These are phyloP conservation scores for Drosophila gunungcola DNA, from an alignment of 1,140 invertebrate species.

Conservation along the genomic window DNA sequence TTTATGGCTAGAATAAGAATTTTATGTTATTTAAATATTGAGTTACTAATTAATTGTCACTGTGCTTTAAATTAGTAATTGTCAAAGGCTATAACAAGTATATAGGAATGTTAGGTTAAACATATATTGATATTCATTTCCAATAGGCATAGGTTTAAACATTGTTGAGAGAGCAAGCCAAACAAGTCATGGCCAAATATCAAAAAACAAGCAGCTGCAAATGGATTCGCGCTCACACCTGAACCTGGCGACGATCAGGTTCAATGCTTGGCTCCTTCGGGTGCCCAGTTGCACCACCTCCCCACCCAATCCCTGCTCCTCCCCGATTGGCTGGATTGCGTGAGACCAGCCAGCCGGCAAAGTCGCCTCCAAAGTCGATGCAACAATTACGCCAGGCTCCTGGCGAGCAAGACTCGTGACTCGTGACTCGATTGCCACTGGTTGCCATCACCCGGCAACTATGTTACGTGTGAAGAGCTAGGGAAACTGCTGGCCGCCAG, in stretches of 20 bases:
- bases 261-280: conserved; percentile 58
- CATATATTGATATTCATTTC: not conserved
- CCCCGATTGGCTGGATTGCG: conserved; percentile 38
- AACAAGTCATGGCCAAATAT: conserved; percentile 3
- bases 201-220: conserved; percentile 33
- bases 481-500: conserved; percentile 24
- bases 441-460: conserved; percentile 23
- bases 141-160: not conserved
- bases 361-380: conserved; percentile 24
- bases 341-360: conserved; percentile 57
- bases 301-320: not conserved
- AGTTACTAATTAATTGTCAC: too few relatives aligned
- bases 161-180: not conserved
- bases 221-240: conserved; percentile 48
- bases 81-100: too few relatives aligned
- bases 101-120: too few relatives aligned
- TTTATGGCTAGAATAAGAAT: too few relatives aligned
- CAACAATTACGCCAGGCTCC: conserved; percentile 43
- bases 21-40: too few relatives aligned
- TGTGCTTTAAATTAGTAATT: too few relatives aligned
- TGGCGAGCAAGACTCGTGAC: conserved; percentile 38
- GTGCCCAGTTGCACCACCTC: not conserved
- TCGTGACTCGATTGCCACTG: conserved; percentile 37
- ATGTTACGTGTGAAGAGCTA: conserved; percentile 48
- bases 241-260: conserved; percentile 63